Evolutionary conservation across 2,888 invertebrate species (phyloP).

Genomic region (Metallyticus violacea): DNA sequence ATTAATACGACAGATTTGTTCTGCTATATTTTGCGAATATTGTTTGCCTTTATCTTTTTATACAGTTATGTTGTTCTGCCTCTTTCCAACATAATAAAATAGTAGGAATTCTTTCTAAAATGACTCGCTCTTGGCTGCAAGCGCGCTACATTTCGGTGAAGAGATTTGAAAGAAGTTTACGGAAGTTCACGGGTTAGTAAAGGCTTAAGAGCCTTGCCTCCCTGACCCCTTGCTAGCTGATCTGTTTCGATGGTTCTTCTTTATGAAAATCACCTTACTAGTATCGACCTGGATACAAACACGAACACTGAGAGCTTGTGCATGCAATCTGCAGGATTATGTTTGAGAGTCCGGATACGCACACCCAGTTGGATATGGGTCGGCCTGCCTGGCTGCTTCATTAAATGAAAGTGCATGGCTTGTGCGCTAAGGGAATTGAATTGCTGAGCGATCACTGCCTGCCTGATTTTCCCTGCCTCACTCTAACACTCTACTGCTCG

Average conservation of each 20-base stretch:
- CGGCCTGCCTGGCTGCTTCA: neutral
- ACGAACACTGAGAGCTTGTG: neutral
- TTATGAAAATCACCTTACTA: no score
- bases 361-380: neutral
- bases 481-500: neutral
- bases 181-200: neutral
- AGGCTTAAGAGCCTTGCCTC: neutral
- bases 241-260: neutral
- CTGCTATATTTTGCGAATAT: no score
- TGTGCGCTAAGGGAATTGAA: conserved; percentile 1
- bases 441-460: conserved; percentile 2
- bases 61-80: neutral
- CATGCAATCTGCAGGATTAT: neutral
- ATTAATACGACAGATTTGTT: no score
- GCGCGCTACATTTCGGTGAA: neutral
- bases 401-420: conserved; percentile 1
- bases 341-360: neutral
- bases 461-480: no score
- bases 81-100: neutral
- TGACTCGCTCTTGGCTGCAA: neutral
- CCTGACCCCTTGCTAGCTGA: neutral
- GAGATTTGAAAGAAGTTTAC: neutral
- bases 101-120: neutral
- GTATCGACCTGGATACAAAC: neutral
- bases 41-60: no score